Conservation (phyloP, 1,140 invertebrate genomes). For the Phortica variegata region DNA sequence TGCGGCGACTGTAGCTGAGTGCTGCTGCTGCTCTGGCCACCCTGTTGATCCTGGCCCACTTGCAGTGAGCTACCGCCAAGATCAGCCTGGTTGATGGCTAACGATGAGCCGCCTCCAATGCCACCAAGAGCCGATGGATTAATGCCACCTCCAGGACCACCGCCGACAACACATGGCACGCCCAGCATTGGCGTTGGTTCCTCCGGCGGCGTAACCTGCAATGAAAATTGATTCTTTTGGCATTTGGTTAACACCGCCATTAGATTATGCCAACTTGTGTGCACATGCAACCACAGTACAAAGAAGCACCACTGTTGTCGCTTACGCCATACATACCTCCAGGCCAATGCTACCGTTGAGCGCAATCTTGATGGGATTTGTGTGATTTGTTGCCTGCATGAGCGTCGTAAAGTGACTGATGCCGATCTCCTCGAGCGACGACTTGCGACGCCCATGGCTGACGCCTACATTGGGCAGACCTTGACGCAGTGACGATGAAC, state of each 20-base stretch:
- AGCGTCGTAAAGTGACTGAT: constrained; percentile 70
- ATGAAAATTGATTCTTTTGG: constrained; percentile 39
- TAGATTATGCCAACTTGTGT: not conserved
- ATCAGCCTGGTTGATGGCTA: constrained; percentile 48
- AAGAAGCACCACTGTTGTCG: not conserved
- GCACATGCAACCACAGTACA: not conserved
- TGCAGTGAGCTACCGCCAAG: constrained; percentile 38
- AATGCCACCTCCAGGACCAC: constrained; percentile 53
- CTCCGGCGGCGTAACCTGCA: constrained; percentile 67
- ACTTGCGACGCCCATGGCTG: constrained; percentile 67
- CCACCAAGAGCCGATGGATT: constrained; percentile 52
- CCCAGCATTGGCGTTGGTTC: constrained; percentile 64
- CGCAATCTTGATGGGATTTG: constrained; percentile 78
- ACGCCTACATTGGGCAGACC: constrained; percentile 63
- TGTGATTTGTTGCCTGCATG: constrained; percentile 64
- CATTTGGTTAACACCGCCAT: not conserved
- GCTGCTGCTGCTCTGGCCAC: constrained; percentile 19
- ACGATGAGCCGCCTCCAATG: constrained; percentile 32
- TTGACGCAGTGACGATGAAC: constrained; percentile 81
- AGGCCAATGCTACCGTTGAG: constrained; percentile 83
- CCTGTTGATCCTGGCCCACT: constrained; percentile 36
- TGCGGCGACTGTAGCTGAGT: constrained; percentile 66
- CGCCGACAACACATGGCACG: constrained; percentile 58
- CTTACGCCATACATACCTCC: constrained; percentile 66
- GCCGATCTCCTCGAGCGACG: constrained; percentile 82